phyloP scores from a whole-genome alignment of 2,888 invertebrate species.

The Troilus luridus region DNA sequence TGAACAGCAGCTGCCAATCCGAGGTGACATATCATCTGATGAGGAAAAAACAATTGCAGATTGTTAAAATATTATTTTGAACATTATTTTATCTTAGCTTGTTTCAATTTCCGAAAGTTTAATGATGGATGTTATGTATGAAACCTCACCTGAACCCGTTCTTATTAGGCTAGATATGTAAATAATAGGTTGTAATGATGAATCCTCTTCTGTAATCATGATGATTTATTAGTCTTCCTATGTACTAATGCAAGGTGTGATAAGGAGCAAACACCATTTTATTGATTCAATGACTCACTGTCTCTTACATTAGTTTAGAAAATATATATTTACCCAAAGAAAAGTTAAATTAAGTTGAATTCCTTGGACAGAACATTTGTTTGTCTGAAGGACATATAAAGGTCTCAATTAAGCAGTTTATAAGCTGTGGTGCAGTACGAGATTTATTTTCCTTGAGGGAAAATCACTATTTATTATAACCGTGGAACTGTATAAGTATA shows the following conservation, averaged over 20 bases:
- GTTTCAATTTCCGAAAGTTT: not conserved
- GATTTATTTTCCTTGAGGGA: not conserved
- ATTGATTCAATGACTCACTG: not conserved
- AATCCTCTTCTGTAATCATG: not conserved
- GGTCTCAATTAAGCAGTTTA: slow-evolving; percentile 21
- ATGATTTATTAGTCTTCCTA: slow-evolving; percentile 35
- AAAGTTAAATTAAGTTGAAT: not conserved
- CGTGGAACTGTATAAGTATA: slow-evolving; percentile 23
- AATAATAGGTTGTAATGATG: slow-evolving; percentile 13
- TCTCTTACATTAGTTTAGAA: not conserved
- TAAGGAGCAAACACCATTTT: slow-evolving; percentile 5
- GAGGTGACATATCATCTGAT: not conserved
- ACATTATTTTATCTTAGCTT: not conserved
- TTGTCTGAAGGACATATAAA: slow-evolving; percentile 17
- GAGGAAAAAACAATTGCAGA: not conserved
- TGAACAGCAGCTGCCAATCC: not conserved
- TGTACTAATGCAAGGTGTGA: slow-evolving; percentile 31
- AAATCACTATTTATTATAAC: slow-evolving; percentile 29
- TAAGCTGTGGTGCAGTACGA: not conserved
- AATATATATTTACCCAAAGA: not conserved
- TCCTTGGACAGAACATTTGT: not conserved
- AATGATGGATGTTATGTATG: not conserved
- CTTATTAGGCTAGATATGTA: not conserved
- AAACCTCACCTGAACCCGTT: not conserved
- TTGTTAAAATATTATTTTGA: not conserved